phyloP scores from a whole-genome alignment of 1,140 invertebrate species.

The Drosophila obscura region DNA sequence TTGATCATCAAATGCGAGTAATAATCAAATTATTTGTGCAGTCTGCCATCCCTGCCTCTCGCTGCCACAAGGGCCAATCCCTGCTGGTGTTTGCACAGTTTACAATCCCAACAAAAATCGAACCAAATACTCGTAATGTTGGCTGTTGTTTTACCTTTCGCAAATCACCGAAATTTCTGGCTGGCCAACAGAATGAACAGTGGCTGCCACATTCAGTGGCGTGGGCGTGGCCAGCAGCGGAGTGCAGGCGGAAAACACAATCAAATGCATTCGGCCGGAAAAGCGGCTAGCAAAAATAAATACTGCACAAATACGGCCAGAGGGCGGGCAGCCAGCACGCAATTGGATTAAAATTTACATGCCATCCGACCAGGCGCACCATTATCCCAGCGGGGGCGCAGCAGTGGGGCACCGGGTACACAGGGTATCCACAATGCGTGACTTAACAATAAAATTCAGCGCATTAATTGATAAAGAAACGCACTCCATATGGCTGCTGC shows the following conservation, averaged over 20 bases:
- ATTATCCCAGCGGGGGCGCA: conserved; percentile 52
- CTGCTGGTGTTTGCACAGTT: conserved; percentile 18
- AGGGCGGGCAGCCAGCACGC: conserved; percentile 64
- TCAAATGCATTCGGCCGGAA: conserved; percentile 78
- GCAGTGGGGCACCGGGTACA: neutral
- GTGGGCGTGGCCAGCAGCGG: conserved; percentile 18
- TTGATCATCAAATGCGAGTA: too few relatives aligned
- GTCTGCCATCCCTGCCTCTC: too few relatives aligned
- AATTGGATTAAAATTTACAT: conserved; percentile 82
- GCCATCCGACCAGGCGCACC: conserved; percentile 70
- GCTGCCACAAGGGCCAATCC: neutral
- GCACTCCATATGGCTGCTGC: conserved; percentile 19
- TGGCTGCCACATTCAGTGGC: conserved; percentile 26
- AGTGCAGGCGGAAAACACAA: conserved; percentile 73
- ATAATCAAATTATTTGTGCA: too few relatives aligned
- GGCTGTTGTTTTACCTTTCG: conserved; percentile 61
- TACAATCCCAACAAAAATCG: conserved; percentile 27
- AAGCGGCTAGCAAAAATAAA: conserved; percentile 79
- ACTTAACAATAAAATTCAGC: conserved; percentile 81
- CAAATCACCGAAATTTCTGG: conserved; percentile 58
- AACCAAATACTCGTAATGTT: conserved; percentile 10
- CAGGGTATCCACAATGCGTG: conserved; percentile 57
- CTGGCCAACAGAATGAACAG: conserved; percentile 66
- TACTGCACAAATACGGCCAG: conserved; percentile 53
- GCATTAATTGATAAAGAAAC: conserved; percentile 76